A percentile compares a stretch with the other conserved stretches of the same genome.
Evolutionary conservation across 1,140 invertebrate species (phyloP).

Genomic region (Drosophila pseudoobscura): DNA sequence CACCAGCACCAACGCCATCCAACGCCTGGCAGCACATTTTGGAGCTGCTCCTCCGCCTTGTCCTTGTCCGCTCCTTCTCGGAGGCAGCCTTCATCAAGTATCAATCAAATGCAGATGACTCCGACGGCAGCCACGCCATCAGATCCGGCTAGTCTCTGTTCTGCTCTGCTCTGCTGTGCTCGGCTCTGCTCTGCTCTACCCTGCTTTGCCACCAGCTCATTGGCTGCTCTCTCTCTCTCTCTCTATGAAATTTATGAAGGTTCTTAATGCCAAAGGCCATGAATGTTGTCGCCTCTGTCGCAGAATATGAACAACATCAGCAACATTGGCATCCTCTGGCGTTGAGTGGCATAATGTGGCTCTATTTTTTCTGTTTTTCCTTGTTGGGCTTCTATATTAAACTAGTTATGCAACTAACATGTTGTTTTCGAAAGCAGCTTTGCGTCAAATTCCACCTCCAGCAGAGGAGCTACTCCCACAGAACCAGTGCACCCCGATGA

Average conservation of each 20-base stretch:
- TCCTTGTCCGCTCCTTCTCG: neutral
- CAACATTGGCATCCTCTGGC: slow-evolving; percentile 18
- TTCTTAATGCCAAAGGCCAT: slow-evolving; percentile 77
- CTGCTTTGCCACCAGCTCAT: slow-evolving; percentile 29
- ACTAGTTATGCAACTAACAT: slow-evolving; percentile 41
- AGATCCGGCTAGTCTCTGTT: slow-evolving; percentile 4
- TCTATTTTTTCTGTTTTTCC: slow-evolving; percentile 39
- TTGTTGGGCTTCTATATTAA: slow-evolving; percentile 34
- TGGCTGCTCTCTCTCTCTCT: slow-evolving; percentile 30
- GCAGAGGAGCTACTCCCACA: no score
- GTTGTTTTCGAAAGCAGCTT: slow-evolving; percentile 27
- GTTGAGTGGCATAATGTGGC: slow-evolving; percentile 56
- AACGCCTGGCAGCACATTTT: slow-evolving; percentile 53
- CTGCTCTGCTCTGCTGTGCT: slow-evolving; percentile 11
- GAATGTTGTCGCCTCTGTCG: slow-evolving; percentile 70
- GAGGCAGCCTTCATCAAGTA: slow-evolving; percentile 56
- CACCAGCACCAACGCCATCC: slow-evolving; percentile 25
- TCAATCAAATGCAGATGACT: slow-evolving; percentile 75
- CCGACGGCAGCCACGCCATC: slow-evolving; percentile 28
- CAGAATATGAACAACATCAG: slow-evolving; percentile 55
- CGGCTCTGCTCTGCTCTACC: neutral
- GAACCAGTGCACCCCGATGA: neutral
- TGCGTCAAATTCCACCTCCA: neutral
- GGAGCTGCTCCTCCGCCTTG: neutral
- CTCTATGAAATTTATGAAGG: slow-evolving; percentile 74